Evolutionary conservation across 2,797 vertebrate genomes (phyloP).

Genomic region (Dromococcyx pavoninus): DNA sequence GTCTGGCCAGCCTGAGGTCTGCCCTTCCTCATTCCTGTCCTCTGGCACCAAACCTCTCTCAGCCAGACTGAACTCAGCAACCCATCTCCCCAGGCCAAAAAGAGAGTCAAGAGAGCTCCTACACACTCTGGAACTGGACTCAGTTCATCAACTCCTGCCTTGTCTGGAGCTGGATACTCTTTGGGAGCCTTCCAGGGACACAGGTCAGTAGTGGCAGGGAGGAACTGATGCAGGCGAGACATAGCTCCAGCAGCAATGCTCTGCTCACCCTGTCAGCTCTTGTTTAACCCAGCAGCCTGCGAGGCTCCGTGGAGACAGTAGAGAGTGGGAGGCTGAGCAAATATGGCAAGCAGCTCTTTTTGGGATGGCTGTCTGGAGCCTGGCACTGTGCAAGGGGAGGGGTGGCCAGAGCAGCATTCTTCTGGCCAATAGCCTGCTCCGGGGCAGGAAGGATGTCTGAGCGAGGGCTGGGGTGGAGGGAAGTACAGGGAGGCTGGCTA

Average conservation of each 20-base stretch:
- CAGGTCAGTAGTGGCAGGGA: background rate
- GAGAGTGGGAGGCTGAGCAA: background rate
- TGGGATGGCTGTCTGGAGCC: background rate
- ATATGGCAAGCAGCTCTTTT: background rate
- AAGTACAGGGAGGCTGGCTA: background rate
- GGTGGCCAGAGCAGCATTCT: background rate
- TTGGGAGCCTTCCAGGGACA: background rate
- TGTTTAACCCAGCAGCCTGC: background rate
- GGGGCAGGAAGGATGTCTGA: background rate
- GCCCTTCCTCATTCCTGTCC: background rate
- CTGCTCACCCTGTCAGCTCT: background rate
- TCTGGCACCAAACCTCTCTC: background rate
- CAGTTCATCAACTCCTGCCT: background rate
- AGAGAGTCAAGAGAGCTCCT: background rate
- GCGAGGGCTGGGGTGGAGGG: background rate
- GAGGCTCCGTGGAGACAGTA: background rate
- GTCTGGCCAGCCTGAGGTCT: background rate
- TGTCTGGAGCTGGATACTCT: background rate
- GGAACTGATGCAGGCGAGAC: background rate
- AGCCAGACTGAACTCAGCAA: background rate
- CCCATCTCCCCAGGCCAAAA: background rate
- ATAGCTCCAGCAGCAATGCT: background rate
- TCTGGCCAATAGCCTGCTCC: background rate
- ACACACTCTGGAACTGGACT: fast-evolving
- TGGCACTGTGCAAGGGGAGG: background rate